Evolutionary conservation across 2,113 vertebrate species (phyloP).

Genomic region (Paralichthys olivaceus): DNA sequence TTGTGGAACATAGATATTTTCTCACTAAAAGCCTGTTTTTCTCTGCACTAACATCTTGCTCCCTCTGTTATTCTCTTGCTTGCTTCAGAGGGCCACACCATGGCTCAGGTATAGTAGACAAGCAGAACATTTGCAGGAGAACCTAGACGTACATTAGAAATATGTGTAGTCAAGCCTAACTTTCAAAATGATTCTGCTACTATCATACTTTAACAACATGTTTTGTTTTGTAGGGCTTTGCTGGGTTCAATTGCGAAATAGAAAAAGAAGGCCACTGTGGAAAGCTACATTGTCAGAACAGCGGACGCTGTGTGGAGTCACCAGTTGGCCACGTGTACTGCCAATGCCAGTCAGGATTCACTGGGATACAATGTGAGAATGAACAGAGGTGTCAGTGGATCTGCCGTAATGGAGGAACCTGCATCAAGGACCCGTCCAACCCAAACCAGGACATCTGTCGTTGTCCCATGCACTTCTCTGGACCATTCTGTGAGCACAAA

Average conservation of each 20-base stretch:
- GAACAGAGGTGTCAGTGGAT: slow-evolving; percentile 73
- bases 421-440: slow-evolving; percentile 79
- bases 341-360: slow-evolving; percentile 83
- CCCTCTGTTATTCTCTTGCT: slow-evolving; percentile 70
- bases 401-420: slow-evolving; percentile 90
- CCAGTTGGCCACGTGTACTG: slow-evolving; percentile 82
- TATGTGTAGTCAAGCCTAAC: neutral
- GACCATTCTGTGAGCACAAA: slow-evolving; percentile 82
- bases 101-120: slow-evolving; percentile 76
- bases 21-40: slow-evolving; percentile 42
- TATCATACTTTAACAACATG: neutral
- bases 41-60: slow-evolving; percentile 64
- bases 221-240: slow-evolving; percentile 83
- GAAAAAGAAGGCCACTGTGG: slow-evolving; percentile 84
- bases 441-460: slow-evolving; percentile 83
- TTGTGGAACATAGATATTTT: slow-evolving; percentile 2
- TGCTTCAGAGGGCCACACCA: slow-evolving; percentile 76
- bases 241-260: slow-evolving; percentile 86
- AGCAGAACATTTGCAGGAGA: slow-evolving; percentile 29
- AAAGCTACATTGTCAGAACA: slow-evolving; percentile 86
- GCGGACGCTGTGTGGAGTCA: slow-evolving; percentile 84
- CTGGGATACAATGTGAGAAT: slow-evolving; percentile 84
- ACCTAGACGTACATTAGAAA: neutral
- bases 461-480: slow-evolving; percentile 81
- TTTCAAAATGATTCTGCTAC: neutral